phyloP scores from a whole-genome alignment of 2,888 invertebrate genomes.

The Stenoptilia bipunctidactyla region DNA sequence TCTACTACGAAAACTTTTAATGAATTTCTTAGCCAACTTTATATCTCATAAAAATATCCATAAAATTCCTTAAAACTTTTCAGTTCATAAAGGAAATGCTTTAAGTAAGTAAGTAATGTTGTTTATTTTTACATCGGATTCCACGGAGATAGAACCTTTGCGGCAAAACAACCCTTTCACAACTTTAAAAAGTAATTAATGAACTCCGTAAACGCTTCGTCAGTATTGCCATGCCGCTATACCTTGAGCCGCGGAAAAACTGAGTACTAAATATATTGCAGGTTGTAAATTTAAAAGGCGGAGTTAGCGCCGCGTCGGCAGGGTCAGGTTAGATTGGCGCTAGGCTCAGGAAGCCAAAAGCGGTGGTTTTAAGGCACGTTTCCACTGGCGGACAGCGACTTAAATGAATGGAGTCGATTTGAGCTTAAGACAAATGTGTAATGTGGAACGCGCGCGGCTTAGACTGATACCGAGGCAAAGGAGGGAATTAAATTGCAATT shows the following conservation, averaged over 20 bases:
- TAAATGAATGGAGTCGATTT: background rate
- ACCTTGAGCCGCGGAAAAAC: slow-evolving; percentile 19
- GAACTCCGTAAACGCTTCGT: slow-evolving; percentile 33
- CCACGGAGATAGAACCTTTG: slow-evolving; percentile 12
- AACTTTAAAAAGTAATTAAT: slow-evolving; percentile 51
- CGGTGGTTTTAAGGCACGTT: background rate
- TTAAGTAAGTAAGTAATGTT: background rate
- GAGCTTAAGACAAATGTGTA: background rate
- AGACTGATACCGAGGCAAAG: background rate
- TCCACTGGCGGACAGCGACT: background rate
- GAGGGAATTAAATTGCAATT: background rate
- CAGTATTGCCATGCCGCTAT: slow-evolving; percentile 20
- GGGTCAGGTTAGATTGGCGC: slow-evolving; percentile 27
- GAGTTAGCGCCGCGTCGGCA: slow-evolving; percentile 14
- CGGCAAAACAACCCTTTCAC: slow-evolving; percentile 23
- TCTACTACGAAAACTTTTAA: too few species aligned
- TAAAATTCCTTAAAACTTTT: too few species aligned
- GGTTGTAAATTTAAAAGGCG: background rate
- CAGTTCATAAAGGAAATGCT: too few species aligned
- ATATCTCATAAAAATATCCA: too few species aligned
- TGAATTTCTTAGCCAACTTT: too few species aligned
- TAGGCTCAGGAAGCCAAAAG: slow-evolving; percentile 24
- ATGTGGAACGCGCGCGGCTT: background rate
- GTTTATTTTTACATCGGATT: background rate
- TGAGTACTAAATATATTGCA: slow-evolving; percentile 14